Evolutionary conservation across 2,113 vertebrate genomes (phyloP).

Genomic region (Toxotes jaculatrix): DNA sequence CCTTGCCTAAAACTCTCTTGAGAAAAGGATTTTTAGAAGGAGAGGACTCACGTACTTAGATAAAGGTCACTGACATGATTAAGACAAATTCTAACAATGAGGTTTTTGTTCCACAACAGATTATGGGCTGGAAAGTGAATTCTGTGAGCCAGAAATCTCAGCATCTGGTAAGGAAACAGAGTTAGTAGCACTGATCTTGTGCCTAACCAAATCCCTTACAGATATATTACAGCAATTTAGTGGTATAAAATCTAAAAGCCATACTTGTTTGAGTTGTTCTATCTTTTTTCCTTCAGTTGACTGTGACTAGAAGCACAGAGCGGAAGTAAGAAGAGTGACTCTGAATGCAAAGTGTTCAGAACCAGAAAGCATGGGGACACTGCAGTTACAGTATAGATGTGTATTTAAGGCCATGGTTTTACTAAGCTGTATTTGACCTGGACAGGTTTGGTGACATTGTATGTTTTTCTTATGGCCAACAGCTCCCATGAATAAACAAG

Average conservation of each 20-base stretch:
- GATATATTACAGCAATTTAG: not conserved
- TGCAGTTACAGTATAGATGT: not conserved
- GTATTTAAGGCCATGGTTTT: not conserved
- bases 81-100: conserved; percentile 21
- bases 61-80: conserved; percentile 34
- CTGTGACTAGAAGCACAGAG: not conserved
- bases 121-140: conserved; percentile 10
- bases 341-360: not conserved
- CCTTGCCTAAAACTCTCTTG: not conserved
- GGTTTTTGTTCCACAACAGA: conserved; percentile 22
- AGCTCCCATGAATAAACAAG: not conserved
- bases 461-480: not conserved
- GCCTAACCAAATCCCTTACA: conserved; percentile 4
- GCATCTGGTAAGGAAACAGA: not conserved
- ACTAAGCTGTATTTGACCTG: too few relatives aligned
- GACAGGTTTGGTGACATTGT: not conserved
- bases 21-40: conserved; percentile 16
- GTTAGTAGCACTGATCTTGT: conserved; percentile 2
- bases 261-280: not conserved
- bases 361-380: not conserved
- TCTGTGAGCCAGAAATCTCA: conserved; percentile 12
- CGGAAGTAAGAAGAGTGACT: not conserved
- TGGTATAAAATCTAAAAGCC: not conserved
- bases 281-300: not conserved
- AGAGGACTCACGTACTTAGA: not conserved